These are phyloP conservation scores for Petrocephalus sullivani DNA, from an alignment of 2,797 vertebrate species.

Conservation along the genomic window DNA sequence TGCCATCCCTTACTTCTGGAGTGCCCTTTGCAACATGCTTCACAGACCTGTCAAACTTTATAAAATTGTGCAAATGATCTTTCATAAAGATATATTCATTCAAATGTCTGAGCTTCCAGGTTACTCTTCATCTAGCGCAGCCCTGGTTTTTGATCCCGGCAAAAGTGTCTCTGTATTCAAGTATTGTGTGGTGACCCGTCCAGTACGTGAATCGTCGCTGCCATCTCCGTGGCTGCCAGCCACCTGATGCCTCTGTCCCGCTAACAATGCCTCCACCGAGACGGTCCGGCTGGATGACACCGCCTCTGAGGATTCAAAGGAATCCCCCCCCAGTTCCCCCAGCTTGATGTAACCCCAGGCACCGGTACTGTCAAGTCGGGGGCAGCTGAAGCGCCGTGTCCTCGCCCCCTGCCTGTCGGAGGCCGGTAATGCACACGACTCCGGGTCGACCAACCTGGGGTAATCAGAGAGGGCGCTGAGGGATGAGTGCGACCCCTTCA, in stretches of 20 bases:
- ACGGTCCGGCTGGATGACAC: constrained; percentile 50
- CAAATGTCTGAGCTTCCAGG: constrained; percentile 58
- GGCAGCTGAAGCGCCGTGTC: constrained; percentile 49
- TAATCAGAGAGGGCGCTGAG: constrained; percentile 50
- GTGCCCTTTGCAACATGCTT: constrained; percentile 20
- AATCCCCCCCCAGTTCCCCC: constrained; percentile 63
- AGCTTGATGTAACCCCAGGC: constrained; percentile 72
- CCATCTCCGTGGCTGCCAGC: constrained; percentile 30
- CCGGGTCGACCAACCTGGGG: constrained; percentile 48
- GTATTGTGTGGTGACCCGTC: constrained; percentile 55
- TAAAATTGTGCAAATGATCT: constrained; percentile 23
- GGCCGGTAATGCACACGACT: constrained; percentile 33
- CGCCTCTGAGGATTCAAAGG: constrained; percentile 63
- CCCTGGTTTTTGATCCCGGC: constrained; percentile 67
- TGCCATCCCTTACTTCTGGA: constrained; percentile 4
- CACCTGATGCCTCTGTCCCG: constrained; percentile 15
- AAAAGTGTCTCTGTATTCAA: constrained; percentile 77
- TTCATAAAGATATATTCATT: constrained; percentile 24
- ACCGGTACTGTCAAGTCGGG: constrained; percentile 58
- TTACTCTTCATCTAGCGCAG: constrained; percentile 56
- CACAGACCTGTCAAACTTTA: constrained; percentile 2
- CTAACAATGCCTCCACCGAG: constrained; percentile 42
- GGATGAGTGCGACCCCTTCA: constrained; percentile 48
- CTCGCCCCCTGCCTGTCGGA: constrained; percentile 25
- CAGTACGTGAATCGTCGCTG: constrained; percentile 31